These are phyloP conservation scores for Euzophera pinguis DNA, from an alignment of 2,888 invertebrate genomes.

Conservation along the genomic window DNA sequence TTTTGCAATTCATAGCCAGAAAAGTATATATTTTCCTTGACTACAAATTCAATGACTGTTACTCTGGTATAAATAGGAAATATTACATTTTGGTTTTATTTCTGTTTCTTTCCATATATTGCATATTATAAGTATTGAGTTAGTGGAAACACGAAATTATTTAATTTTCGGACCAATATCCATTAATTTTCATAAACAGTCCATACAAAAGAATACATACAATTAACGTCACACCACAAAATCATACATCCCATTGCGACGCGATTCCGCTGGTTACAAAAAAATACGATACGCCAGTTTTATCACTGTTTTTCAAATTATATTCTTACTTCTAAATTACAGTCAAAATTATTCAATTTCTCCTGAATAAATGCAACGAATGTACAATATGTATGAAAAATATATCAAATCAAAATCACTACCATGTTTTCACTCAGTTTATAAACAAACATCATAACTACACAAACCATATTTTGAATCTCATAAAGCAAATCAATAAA, in stretches of 20 bases:
- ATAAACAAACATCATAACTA: slow-evolving; percentile 23
- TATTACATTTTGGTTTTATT: not conserved
- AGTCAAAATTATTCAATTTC: slow-evolving; percentile 32
- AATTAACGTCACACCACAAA: slow-evolving; percentile 2
- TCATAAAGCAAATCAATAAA: not conserved
- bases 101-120: not conserved
- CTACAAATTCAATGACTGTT: slow-evolving; percentile 10
- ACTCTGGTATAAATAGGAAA: not conserved
- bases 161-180: not conserved
- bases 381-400: slow-evolving; percentile 54
- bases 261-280: not conserved
- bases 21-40: slow-evolving; percentile 24
- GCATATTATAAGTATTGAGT: not conserved
- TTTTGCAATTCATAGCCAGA: slow-evolving; percentile 27
- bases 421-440: slow-evolving; percentile 31
- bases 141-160: not conserved
- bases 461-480: not conserved
- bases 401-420: slow-evolving; percentile 32
- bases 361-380: slow-evolving; percentile 72
- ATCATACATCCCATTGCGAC: slow-evolving; percentile 1
- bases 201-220: not conserved
- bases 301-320: slow-evolving; percentile 26
- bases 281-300: slow-evolving; percentile 29
- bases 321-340: slow-evolving; percentile 39
- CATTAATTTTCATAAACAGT: not conserved